Percentiles rank a stretch among this genome's conserved stretches.
These are phyloP conservation scores for Plestiodon gilberti DNA, from an alignment of 2,113 vertebrate species.

Conservation along the genomic window DNA sequence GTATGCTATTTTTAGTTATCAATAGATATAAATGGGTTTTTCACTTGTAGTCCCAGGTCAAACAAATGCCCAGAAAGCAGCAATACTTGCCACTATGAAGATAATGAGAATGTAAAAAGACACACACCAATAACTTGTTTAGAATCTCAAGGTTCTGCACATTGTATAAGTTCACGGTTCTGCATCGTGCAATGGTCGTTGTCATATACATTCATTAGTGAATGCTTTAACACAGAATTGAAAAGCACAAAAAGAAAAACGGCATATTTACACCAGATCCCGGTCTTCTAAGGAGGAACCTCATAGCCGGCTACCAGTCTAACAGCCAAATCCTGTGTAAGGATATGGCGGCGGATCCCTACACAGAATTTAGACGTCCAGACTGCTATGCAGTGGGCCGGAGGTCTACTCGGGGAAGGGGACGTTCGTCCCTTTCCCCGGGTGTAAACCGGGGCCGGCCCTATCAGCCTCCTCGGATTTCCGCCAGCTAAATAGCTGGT, in stretches of 20 bases:
- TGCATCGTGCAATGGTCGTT: background rate
- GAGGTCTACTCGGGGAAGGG: no score
- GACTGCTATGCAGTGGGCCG: no score
- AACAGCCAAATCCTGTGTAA: no score
- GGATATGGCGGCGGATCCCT: no score
- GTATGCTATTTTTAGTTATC: conserved; percentile 11
- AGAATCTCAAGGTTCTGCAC: background rate
- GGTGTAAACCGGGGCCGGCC: no score
- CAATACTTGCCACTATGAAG: background rate
- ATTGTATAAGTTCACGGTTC: background rate
- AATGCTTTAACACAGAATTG: background rate
- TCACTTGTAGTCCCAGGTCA: background rate
- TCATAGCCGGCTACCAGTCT: background rate
- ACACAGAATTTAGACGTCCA: no score
- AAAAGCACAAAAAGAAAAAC: background rate
- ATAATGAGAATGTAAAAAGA: background rate
- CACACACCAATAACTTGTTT: background rate
- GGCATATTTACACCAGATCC: background rate
- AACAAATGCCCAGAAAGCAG: background rate
- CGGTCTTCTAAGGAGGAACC: background rate
- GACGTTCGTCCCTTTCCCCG: no score
- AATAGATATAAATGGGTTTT: background rate
- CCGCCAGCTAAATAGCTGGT: no score
- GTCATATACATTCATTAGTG: background rate
- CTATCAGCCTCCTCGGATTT: no score